Conservation (phyloP, 1,140 invertebrate genomes). For the Drosophila orosa region DNA sequence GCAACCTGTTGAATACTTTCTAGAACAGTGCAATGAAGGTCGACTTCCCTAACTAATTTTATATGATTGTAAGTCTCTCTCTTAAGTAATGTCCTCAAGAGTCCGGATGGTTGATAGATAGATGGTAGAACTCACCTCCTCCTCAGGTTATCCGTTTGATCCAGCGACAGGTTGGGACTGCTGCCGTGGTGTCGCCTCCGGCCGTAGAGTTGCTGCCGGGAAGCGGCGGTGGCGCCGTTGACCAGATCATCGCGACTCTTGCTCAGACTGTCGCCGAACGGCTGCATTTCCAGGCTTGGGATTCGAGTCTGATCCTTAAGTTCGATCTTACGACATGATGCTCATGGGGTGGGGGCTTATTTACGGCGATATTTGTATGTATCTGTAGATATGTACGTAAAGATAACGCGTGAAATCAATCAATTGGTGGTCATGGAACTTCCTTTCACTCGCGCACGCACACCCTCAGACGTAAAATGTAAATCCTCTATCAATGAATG, state of each 20-base stretch:
- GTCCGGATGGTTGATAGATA: neutral
- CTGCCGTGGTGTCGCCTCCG: slow-evolving; percentile 75
- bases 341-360: neutral
- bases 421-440: neutral
- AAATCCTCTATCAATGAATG: slow-evolving; percentile 75
- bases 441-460: slow-evolving; percentile 1
- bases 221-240: slow-evolving; percentile 51
- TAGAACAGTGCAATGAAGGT: slow-evolving; percentile 24
- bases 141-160: slow-evolving; percentile 80
- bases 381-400: slow-evolving; percentile 10
- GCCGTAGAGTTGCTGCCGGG: slow-evolving; percentile 58
- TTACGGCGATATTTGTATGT: slow-evolving; percentile 2
- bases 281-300: slow-evolving; percentile 74
- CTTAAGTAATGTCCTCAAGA: neutral
- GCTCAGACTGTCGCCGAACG: slow-evolving; percentile 77
- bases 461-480: slow-evolving; percentile 6
- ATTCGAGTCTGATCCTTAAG: slow-evolving; percentile 7
- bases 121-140: slow-evolving; percentile 77
- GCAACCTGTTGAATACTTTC: neutral
- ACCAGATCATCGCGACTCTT: slow-evolving; percentile 83
- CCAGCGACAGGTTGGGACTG: slow-evolving; percentile 75
- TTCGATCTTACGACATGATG: slow-evolving; percentile 65
- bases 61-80: no score
- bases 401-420: slow-evolving; percentile 18
- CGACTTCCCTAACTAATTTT: slow-evolving; percentile 17